phyloP scores from a whole-genome alignment of 2,113 vertebrate species.

The Leucosticte australis region DNA sequence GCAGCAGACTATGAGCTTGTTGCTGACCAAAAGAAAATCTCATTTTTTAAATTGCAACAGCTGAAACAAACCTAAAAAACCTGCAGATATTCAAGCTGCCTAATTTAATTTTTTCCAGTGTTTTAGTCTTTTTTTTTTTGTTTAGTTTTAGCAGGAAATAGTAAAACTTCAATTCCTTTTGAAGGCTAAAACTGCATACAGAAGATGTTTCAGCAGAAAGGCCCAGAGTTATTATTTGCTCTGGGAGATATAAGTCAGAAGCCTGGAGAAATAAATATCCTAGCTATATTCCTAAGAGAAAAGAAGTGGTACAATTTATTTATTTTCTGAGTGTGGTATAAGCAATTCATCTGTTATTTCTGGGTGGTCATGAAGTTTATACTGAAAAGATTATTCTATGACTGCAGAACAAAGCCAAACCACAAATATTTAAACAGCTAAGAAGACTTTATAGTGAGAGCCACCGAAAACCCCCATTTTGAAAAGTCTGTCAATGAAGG shows the following conservation, averaged over 20 bases:
- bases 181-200: background rate
- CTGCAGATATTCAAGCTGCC: background rate
- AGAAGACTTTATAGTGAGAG: background rate
- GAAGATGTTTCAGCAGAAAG: background rate
- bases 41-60: background rate
- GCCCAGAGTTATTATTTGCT: background rate
- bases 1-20: background rate
- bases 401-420: background rate
- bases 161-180: background rate
- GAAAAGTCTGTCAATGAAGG: background rate
- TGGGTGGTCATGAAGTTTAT: constrained; percentile 29
- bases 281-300: background rate
- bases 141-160: background rate
- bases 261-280: background rate
- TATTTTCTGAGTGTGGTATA: background rate
- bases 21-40: background rate
- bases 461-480: background rate
- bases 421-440: constrained; percentile 8
- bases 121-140: background rate
- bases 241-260: background rate
- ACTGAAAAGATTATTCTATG: background rate
- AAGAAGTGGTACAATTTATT: background rate
- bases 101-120: background rate
- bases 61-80: background rate
- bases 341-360: background rate